These are phyloP conservation scores for Maconellicoccus hirsutus DNA, from an alignment of 1,140 invertebrate species.

Conservation along the genomic window DNA sequence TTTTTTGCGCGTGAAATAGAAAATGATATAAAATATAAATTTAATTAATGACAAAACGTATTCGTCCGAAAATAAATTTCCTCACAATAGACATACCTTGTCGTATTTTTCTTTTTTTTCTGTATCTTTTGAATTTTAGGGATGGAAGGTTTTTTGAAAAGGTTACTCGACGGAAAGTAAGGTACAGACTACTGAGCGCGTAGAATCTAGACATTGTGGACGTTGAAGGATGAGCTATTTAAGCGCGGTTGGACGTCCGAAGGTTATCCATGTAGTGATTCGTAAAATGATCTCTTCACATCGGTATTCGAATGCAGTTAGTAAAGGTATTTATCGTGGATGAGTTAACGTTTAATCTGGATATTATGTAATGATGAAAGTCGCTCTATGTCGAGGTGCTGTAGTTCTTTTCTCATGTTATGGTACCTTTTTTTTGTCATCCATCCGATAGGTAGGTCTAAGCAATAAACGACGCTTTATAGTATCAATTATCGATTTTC, in stretches of 20 bases:
- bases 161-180: conserved; percentile 1
- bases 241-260: not conserved
- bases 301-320: not conserved
- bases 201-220: not conserved
- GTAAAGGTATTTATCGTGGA: not conserved
- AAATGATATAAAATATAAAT: not conserved
- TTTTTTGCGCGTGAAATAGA: not conserved
- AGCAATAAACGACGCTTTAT: too few species aligned
- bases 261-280: not conserved
- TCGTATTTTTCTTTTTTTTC: not conserved
- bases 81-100: not conserved
- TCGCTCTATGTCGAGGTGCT: too few species aligned
- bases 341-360: not conserved
- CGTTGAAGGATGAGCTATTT: conserved; percentile 7
- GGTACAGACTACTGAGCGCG: too few species aligned
- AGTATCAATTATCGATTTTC: too few species aligned
- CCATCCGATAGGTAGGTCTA: too few species aligned
- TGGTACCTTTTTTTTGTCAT: too few species aligned
- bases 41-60: not conserved
- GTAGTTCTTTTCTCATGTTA: too few species aligned
- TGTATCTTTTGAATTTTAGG: not conserved
- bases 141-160: not conserved
- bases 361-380: not conserved
- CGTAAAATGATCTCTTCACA: not conserved
- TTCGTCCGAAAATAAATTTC: not conserved